Evolutionary conservation across 2,113 vertebrate genomes (phyloP).

Genomic region (Phasianus colchicus): DNA sequence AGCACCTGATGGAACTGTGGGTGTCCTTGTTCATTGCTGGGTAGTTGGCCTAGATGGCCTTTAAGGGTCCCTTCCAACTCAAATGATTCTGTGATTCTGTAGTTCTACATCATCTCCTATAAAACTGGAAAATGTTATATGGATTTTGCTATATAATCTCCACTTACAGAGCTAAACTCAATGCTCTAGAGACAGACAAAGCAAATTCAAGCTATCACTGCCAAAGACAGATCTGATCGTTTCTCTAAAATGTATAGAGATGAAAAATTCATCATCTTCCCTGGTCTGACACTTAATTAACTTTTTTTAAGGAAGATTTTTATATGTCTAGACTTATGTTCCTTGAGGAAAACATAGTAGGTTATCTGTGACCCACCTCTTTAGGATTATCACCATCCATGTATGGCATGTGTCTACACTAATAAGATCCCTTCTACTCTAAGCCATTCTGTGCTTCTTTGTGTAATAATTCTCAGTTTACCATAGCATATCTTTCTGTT

Average conservation of each 20-base stretch:
- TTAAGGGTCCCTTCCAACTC: too few relatives aligned
- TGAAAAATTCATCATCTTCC: background rate
- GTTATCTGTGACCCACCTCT: background rate
- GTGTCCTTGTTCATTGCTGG: too few relatives aligned
- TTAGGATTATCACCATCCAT: background rate
- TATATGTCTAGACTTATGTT: background rate
- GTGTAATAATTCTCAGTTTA: background rate
- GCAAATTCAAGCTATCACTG: background rate
- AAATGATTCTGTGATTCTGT: too few relatives aligned
- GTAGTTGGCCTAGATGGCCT: too few relatives aligned
- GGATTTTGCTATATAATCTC: background rate
- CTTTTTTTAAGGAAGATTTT: background rate
- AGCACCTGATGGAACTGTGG: too few relatives aligned
- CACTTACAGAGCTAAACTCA: background rate
- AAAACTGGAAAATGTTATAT: background rate
- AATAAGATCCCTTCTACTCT: too few relatives aligned
- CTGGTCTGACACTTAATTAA: background rate
- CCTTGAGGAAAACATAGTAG: background rate
- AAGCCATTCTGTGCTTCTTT: too few relatives aligned
- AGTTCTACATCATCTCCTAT: background rate
- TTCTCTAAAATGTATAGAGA: background rate
- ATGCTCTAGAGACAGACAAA: background rate
- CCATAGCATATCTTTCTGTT: accelerated
- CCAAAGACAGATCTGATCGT: background rate
- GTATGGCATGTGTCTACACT: background rate